phyloP scores from a whole-genome alignment of 2,113 vertebrate species.

The Larimichthys crocea region DNA sequence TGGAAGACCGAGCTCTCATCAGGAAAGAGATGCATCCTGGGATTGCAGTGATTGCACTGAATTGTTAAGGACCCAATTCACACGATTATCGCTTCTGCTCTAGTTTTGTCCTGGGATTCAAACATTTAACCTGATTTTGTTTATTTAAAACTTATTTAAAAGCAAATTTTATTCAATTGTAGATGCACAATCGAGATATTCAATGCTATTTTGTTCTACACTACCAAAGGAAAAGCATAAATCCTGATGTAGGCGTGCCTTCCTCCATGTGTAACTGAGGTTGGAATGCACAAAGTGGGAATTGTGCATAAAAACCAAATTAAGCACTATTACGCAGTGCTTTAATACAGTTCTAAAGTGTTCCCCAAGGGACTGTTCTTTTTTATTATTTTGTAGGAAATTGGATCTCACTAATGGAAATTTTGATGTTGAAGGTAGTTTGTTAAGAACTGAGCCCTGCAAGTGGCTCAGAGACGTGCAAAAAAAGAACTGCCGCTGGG shows the following conservation, averaged over 20 bases:
- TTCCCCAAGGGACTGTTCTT: conserved; percentile 39
- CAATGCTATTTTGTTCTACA: conserved; percentile 26
- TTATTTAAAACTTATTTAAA: not conserved
- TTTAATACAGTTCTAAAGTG: conserved; percentile 63
- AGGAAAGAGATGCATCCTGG: conserved; percentile 38
- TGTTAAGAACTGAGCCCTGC: conserved; percentile 31
- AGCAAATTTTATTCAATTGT: not conserved
- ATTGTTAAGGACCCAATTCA: conserved; percentile 25
- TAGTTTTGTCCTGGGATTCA: conserved; percentile 13
- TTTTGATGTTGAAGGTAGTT: conserved; percentile 45
- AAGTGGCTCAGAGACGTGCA: not conserved
- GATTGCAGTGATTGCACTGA: conserved; percentile 38
- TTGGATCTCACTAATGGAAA: conserved; percentile 59
- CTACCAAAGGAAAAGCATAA: conserved; percentile 28
- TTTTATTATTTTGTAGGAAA: conserved; percentile 56
- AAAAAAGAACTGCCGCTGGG: not conserved
- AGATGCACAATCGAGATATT: conserved; percentile 23
- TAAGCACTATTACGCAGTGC: conserved; percentile 42
- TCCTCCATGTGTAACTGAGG: conserved; percentile 30
- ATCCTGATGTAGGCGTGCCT: conserved; percentile 12
- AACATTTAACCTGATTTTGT: conserved; percentile 4
- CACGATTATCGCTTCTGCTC: conserved; percentile 7
- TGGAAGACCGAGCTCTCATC: conserved; percentile 19
- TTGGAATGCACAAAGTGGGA: conserved; percentile 23
- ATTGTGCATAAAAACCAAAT: conserved; percentile 54